These are phyloP conservation scores for Mylabris phalerata DNA, from an alignment of 1,140 invertebrate species.

Conservation along the genomic window DNA sequence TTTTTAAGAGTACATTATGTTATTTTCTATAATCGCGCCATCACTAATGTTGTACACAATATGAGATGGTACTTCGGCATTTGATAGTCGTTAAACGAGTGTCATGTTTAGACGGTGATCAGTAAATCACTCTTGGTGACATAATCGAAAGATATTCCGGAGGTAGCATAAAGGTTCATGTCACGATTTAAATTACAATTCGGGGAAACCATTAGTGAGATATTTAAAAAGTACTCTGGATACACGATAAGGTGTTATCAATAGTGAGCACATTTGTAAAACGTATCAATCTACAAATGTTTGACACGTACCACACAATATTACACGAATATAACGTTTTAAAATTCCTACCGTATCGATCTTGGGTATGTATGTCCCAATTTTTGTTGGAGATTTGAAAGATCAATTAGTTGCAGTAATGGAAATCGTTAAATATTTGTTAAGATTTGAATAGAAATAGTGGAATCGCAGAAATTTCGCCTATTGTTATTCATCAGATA, in stretches of 20 bases:
- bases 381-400: no score
- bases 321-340: no score
- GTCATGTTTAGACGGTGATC: conserved; percentile 20
- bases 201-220: conserved; percentile 20
- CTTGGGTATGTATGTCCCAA: no score
- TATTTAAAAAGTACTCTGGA: conserved; percentile 17
- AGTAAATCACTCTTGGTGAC: conserved; percentile 30
- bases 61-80: conserved; percentile 19
- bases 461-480: no score
- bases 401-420: no score
- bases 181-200: conserved; percentile 28
- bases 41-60: not conserved
- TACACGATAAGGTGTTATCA: conserved; percentile 17
- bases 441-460: no score
- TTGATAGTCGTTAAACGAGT: conserved; percentile 31
- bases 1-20: not conserved
- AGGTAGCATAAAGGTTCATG: conserved; percentile 25
- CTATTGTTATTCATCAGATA: no score
- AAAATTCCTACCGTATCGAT: no score
- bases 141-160: conserved; percentile 27
- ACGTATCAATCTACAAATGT: conserved; percentile 5
- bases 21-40: conserved; percentile 10
- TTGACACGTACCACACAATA: not conserved
- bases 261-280: conserved; percentile 7
- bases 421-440: no score